phyloP scores from a whole-genome alignment of 2,888 invertebrate genomes.

The Alitta virens region DNA sequence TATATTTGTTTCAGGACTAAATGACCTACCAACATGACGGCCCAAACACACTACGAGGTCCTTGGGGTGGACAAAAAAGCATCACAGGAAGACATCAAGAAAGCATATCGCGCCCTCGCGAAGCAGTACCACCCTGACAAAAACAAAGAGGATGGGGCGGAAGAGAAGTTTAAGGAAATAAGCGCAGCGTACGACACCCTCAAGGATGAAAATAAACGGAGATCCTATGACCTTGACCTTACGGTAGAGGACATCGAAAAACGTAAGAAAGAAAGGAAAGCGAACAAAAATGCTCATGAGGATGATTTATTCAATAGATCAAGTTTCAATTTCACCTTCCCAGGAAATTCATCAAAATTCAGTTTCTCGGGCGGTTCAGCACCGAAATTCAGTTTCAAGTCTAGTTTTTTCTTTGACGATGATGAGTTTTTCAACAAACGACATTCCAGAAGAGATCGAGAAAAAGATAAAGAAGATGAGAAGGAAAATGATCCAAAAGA shows the following conservation, averaged over 20 bases:
- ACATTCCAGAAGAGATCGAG: background rate
- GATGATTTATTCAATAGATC: background rate
- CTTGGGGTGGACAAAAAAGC: slow-evolving; percentile 11
- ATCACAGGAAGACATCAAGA: slow-evolving; percentile 45
- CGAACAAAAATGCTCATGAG: background rate
- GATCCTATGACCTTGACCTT: slow-evolving; percentile 5
- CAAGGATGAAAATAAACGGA: slow-evolving; percentile 23
- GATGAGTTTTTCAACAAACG: background rate
- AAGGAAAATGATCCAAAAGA: background rate
- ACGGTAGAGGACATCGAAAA: slow-evolving; percentile 12
- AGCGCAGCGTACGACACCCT: slow-evolving; percentile 44
- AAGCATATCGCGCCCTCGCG: slow-evolving; percentile 43
- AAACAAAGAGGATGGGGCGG: slow-evolving; percentile 42
- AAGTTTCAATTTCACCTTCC: background rate
- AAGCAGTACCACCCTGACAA: slow-evolving; percentile 51
- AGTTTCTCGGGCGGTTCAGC: background rate
- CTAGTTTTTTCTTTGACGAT: background rate
- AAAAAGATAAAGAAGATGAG: background rate
- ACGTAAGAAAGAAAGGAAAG: background rate
- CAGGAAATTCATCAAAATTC: background rate
- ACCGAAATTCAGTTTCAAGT: background rate
- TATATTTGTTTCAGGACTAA: background rate
- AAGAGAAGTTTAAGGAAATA: slow-evolving; percentile 51
- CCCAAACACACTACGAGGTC: slow-evolving; percentile 3
- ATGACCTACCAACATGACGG: slow-evolving; percentile 5